phyloP scores from a whole-genome alignment of 2,797 vertebrate species.

The Crenuchus spilurus region DNA sequence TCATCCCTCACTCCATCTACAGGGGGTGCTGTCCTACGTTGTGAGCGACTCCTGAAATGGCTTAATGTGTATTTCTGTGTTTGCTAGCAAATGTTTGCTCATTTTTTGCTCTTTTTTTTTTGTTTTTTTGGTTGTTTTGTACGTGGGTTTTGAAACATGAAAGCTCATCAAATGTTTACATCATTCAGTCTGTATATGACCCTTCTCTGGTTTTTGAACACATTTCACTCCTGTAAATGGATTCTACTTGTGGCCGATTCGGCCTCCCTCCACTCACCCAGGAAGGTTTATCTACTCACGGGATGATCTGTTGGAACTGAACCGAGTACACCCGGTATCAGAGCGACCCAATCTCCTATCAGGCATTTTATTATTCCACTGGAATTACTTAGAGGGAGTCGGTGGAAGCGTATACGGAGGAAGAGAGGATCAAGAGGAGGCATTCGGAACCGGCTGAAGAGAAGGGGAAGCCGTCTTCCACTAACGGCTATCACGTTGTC shows the following conservation, averaged over 20 bases:
- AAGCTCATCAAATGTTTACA: background rate
- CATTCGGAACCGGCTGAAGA: background rate
- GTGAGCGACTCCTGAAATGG: too few species aligned
- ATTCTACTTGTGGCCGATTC: background rate
- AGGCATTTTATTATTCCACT: background rate
- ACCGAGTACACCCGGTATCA: background rate
- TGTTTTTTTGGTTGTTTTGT: too few species aligned
- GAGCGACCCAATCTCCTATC: background rate
- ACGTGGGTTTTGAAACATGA: background rate
- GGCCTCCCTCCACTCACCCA: background rate
- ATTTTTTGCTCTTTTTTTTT: too few species aligned
- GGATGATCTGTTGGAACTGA: background rate
- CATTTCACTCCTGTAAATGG: background rate
- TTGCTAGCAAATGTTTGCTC: too few species aligned
- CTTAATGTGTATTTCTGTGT: too few species aligned
- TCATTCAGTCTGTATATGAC: background rate
- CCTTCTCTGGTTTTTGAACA: background rate
- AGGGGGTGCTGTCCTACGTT: too few species aligned
- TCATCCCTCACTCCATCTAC: too few species aligned
- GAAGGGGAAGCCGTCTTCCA: background rate
- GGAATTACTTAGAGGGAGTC: background rate
- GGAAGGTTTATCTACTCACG: background rate
- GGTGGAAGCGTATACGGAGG: conserved; percentile 4
- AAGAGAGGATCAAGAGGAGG: conserved; percentile 32
- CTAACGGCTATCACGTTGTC: conserved; percentile 11